These are phyloP conservation scores for Tinea trinotella DNA, from an alignment of 2,888 invertebrate species.

Conservation along the genomic window DNA sequence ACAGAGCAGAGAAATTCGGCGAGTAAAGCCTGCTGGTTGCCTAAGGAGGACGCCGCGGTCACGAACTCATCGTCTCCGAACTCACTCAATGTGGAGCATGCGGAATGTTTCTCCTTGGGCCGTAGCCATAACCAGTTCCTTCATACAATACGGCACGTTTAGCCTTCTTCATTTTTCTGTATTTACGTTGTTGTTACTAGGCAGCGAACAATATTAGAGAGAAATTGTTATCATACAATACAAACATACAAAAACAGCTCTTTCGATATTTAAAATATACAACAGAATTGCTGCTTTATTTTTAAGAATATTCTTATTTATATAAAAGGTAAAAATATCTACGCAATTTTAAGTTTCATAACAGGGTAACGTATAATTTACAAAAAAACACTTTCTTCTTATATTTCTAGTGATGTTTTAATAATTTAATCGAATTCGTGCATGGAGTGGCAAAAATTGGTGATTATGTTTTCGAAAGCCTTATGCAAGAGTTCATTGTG, in stretches of 20 bases:
- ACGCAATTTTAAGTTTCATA: background rate
- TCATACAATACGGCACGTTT: conserved; percentile 6
- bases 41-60: conserved; percentile 63
- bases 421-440: conserved; percentile 4
- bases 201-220: background rate
- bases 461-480: conserved; percentile 68
- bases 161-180: conserved; percentile 12
- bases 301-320: too few species aligned
- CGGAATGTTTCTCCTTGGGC: conserved; percentile 56
- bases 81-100: conserved; percentile 58
- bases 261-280: too few species aligned
- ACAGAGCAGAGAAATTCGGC: conserved; percentile 66
- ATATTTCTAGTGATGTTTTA: background rate
- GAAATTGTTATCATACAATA: background rate
- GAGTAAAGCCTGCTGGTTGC: conserved; percentile 57
- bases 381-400: background rate
- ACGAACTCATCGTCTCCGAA: conserved; percentile 66
- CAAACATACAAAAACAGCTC: too few species aligned
- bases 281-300: too few species aligned
- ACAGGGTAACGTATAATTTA: background rate
- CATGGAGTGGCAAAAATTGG: conserved; percentile 32
- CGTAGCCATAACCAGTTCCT: conserved; percentile 11
- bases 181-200: background rate
- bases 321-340: too few species aligned
- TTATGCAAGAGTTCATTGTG: conserved; percentile 72